Conservation (phyloP, 2,797 vertebrate species). For the Phataginus tricuspis region DNA sequence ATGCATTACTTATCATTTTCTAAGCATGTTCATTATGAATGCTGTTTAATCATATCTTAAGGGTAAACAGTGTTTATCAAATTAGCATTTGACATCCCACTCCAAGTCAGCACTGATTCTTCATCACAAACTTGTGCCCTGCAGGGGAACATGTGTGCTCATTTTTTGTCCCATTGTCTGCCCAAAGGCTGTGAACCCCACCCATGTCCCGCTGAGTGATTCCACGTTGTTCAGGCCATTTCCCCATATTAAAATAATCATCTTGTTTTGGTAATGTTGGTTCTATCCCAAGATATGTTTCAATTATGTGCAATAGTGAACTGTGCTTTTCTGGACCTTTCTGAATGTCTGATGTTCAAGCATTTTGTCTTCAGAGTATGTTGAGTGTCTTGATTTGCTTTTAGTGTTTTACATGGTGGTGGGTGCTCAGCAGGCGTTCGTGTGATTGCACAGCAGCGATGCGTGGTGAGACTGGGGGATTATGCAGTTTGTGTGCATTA, state of each 20-base stretch:
- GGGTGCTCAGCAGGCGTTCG: background rate
- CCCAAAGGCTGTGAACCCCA: background rate
- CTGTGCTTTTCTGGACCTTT: background rate
- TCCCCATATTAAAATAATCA: background rate
- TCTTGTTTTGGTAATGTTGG: background rate
- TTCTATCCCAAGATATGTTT: background rate
- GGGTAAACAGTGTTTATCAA: conserved; percentile 71
- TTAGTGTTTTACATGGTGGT: background rate
- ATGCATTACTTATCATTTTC: conserved; percentile 63
- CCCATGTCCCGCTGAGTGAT: background rate
- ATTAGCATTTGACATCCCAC: background rate
- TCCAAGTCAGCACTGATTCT: background rate
- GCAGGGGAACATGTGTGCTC: conserved; percentile 37
- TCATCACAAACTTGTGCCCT: background rate
- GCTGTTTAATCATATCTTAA: conserved; percentile 70
- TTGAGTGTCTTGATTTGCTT: background rate
- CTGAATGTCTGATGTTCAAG: background rate
- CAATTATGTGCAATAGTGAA: background rate
- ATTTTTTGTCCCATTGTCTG: background rate
- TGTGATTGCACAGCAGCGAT: background rate
- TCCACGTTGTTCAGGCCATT: background rate
- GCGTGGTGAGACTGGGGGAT: background rate
- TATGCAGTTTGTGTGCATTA: background rate
- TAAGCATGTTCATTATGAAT: conserved; percentile 66
- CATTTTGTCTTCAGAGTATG: background rate